Base-by-base conservation (phyloP, 2,888 invertebrate genomes). In the Cylloceria caligata region DNA sequence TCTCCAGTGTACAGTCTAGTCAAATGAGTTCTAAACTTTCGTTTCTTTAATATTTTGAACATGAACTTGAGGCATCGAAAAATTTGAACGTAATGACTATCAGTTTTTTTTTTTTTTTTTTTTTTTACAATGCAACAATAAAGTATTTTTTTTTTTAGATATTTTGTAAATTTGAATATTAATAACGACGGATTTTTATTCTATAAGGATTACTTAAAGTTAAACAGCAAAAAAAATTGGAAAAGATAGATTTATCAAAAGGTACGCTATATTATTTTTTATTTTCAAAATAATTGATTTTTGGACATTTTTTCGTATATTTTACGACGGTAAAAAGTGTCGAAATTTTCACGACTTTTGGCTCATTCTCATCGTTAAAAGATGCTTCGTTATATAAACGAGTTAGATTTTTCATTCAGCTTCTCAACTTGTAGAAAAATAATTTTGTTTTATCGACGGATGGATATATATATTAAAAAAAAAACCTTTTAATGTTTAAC, bases 11-110 rank as follows among this genome's bases (percentile, higher is more conserved):
- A 19, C 60, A 60, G 19, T 60, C 60, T 60, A 60, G 60, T 60
- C 60, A 60, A 60, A 60, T 60, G 60, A 60, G 60, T 60, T 60
- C 60, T 34, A 60, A 3, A 60, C 16, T 34, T 60, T 34, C 34
- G 30, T 2, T n/a, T 57, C 27, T 60, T n/a, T 13, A n/a, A 16
- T 11, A n/a, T n/a, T n/a, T n/a, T n/a, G n/a, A n/a, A n/a, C n/a
- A n/a, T n/a, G n/a, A n/a, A n/a, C n/a, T n/a, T n/a, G n/a, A n/a
- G n/a, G n/a, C n/a, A n/a, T n/a, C n/a, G n/a, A n/a, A n/a, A n/a
- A n/a, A n/a, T n/a, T n/a, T n/a, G n/a, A n/a, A n/a, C n/a, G n/a
- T n/a, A n/a, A n/a, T n/a, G n/a, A n/a, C n/a, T n/a, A n/a, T n/a
- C n/a, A n/a, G 42, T 13, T 42, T 6, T 42, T 2, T 13, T 13